These are phyloP conservation scores for Pseudocheirus occidentalis DNA, from an alignment of 2,797 vertebrate species.

Conservation along the genomic window DNA sequence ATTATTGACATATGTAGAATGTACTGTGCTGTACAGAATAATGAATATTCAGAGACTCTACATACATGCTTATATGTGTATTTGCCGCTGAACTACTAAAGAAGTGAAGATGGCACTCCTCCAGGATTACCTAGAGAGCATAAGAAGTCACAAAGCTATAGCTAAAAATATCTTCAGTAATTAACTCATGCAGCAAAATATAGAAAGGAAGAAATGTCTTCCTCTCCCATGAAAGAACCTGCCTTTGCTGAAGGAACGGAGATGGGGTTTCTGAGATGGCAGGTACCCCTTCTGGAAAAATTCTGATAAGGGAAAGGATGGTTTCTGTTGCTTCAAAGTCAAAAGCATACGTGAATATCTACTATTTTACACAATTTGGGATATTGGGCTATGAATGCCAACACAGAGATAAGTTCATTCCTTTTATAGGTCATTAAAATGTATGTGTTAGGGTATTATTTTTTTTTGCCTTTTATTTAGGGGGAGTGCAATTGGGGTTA, in stretches of 20 bases:
- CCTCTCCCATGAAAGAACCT: background rate
- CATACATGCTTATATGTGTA: background rate
- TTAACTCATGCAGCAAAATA: background rate
- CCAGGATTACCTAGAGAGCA: background rate
- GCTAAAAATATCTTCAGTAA: background rate
- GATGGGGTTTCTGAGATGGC: background rate
- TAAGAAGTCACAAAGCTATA: background rate
- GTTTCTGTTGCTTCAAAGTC: background rate
- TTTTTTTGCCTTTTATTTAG: too few species aligned
- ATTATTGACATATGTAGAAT: background rate
- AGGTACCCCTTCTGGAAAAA: background rate
- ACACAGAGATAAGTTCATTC: background rate
- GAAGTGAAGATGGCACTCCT: background rate
- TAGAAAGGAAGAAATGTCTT: background rate
- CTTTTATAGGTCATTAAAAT: background rate
- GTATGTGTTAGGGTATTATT: background rate
- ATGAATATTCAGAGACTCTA: background rate
- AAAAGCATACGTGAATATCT: background rate
- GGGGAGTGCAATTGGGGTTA: too few species aligned
- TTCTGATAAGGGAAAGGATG: background rate
- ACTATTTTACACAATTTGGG: background rate
- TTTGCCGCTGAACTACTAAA: background rate
- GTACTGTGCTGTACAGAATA: background rate
- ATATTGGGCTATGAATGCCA: background rate
- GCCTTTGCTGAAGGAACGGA: background rate